These are phyloP conservation scores for Morpho helenor DNA, from an alignment of 2,888 invertebrate species.

Conservation along the genomic window DNA sequence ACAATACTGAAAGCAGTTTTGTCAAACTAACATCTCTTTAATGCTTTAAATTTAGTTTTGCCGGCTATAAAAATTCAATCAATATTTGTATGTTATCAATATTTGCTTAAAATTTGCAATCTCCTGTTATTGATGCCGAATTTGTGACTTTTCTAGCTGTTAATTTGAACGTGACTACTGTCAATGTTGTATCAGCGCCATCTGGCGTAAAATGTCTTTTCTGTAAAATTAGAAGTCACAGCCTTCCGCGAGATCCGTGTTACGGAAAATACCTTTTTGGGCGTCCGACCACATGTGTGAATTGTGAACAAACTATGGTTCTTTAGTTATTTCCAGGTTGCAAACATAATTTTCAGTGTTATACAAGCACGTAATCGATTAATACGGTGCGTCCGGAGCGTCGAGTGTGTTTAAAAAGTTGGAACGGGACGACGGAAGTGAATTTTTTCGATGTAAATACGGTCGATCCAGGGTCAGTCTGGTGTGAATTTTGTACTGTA, in stretches of 20 bases:
- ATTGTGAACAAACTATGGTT: conserved; percentile 76
- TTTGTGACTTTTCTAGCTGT: conserved; percentile 8
- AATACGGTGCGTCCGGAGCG: conserved; percentile 55
- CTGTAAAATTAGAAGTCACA: conserved; percentile 76
- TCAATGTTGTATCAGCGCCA: conserved; percentile 52
- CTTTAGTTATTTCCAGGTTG: conserved; percentile 62
- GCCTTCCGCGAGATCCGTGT: conserved; percentile 77
- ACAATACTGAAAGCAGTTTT: conserved; percentile 6
- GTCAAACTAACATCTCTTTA: neutral
- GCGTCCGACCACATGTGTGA: conserved; percentile 84
- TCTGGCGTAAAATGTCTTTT: conserved; percentile 58
- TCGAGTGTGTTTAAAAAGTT: conserved; percentile 59
- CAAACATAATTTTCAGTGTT: conserved; percentile 53
- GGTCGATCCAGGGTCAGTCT: conserved; percentile 71
- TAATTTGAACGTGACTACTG: conserved; percentile 47
- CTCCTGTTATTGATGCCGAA: neutral
- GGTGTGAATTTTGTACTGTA: conserved; percentile 64
- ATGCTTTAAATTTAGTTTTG: neutral
- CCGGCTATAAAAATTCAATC: neutral
- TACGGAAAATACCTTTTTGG: conserved; percentile 83
- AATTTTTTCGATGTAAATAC: conserved; percentile 78
- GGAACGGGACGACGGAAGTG: conserved; percentile 70
- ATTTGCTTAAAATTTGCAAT: neutral
- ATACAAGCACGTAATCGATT: conserved; percentile 49
- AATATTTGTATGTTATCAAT: neutral